A percentile compares a stretch with the other conserved stretches of the same genome.
Conservation (phyloP, 2,113 vertebrate genomes). For the Phylloscopus whistleri region DNA sequence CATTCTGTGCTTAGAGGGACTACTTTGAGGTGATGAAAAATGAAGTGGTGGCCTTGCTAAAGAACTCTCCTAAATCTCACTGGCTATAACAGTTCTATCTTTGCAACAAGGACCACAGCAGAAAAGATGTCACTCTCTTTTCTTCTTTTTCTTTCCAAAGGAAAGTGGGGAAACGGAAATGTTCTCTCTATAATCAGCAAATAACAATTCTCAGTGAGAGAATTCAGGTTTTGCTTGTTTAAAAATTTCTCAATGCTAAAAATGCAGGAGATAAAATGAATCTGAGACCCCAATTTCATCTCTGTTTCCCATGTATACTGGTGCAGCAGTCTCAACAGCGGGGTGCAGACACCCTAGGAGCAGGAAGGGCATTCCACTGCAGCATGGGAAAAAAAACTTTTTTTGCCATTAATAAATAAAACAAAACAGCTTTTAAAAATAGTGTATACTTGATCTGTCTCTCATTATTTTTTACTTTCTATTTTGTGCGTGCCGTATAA, state of each 20-base stretch:
- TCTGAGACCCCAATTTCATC: neutral
- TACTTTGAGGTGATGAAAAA: neutral
- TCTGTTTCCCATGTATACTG: accelerated
- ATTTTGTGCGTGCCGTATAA: neutral
- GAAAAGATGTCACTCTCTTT: neutral
- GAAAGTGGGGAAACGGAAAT: neutral
- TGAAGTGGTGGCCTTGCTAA: neutral
- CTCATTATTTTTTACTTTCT: neutral
- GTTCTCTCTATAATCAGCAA: neutral
- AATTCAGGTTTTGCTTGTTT: neutral
- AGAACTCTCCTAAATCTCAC: neutral
- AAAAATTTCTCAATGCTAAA: neutral
- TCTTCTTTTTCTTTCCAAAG: neutral
- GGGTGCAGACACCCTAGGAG: no score
- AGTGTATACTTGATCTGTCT: neutral
- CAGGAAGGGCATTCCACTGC: neutral
- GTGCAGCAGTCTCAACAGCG: accelerated
- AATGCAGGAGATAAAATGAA: neutral
- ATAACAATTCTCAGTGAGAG: neutral
- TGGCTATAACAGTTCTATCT: neutral
- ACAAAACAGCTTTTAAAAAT: neutral
- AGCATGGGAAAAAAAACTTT: neutral
- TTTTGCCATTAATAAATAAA: neutral
- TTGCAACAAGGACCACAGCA: neutral
- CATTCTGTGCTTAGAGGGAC: neutral